Base-by-base conservation (phyloP, 2,797 vertebrate genomes). In the Pangasius larnaudii region DNA sequence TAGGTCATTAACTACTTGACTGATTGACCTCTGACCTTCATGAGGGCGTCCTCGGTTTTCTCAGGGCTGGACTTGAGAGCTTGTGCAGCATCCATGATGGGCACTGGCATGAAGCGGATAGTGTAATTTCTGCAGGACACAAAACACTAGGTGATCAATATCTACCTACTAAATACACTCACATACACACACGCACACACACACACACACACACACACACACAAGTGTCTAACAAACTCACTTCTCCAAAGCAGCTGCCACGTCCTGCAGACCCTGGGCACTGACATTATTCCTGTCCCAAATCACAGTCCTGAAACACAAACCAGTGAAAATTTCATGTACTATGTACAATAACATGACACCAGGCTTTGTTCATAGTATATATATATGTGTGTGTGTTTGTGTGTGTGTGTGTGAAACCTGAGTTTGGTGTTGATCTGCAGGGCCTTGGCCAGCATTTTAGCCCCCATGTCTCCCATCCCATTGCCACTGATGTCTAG, bases 381-480 rank as follows among this genome's bases (percentile, higher is more conserved):
- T 79, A 27, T 33, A 19, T 77, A n/a, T n/a, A n/a, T 79, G 67
- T 58, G 33, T 75, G 65, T 72, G 9, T 80, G 42, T 33, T 27
- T 33, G 9, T 39, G 19, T 79, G 6, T 13, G 53, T 85, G 79
- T 58, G 36, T 77, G 53, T 49, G 33, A 51, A 13, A 99, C 98
- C 98, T 97, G 92, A 99, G 98, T 75, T 99, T 99, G 84, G 97
- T 98, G 95, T 99, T 99, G 95, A 99, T 98, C 95, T 99, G 98
- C 81, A 99, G 95, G 13, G 98, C 98, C 91, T 99, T 99, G 87
- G 98, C 97, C 91, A 99, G 91, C 97, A 99, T 99, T 95, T 99
- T 99, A 2, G 98, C 98, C 1, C 98, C 98, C 97, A 99, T 97
- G 93, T 99, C 98, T 0, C 98, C 98, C 98, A 99, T 99, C 59